Percentiles rank a stretch among this genome's conserved stretches.
Evolutionary conservation across 2,888 invertebrate species (phyloP).

Genomic region (Stenchaetothrips biformis): DNA sequence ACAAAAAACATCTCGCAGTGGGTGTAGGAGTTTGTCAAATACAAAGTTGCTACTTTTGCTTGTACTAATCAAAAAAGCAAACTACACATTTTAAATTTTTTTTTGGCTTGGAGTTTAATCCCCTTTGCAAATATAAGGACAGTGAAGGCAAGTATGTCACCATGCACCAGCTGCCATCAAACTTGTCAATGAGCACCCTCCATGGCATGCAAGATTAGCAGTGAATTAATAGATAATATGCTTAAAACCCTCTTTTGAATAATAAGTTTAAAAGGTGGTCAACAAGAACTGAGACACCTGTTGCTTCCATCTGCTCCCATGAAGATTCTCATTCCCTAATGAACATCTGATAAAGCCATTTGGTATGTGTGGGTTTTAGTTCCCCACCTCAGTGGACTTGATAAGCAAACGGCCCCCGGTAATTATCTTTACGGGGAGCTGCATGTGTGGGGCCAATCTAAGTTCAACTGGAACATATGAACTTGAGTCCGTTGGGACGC

Average conservation of each 20-base stretch:
- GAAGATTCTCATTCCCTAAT: constrained; percentile 72
- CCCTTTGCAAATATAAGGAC: neutral
- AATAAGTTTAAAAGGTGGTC: constrained; percentile 72
- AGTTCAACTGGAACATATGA: constrained; percentile 84
- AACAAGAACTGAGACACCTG: constrained; percentile 83
- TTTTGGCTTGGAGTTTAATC: neutral
- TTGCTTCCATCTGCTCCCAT: constrained; percentile 78
- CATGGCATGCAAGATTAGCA: neutral
- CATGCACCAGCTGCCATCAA: neutral
- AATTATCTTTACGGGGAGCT: constrained; percentile 66
- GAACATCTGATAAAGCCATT: constrained; percentile 78
- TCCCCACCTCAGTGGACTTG: constrained; percentile 51
- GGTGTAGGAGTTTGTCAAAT: too few species aligned
- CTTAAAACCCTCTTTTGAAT: neutral
- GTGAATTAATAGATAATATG: neutral
- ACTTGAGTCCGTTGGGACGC: constrained; percentile 90
- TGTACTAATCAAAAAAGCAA: neutral
- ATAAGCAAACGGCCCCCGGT: constrained; percentile 71
- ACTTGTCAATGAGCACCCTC: neutral
- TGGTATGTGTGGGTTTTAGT: constrained; percentile 66
- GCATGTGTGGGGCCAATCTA: constrained; percentile 76
- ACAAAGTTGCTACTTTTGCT: too few species aligned
- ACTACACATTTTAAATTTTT: neutral
- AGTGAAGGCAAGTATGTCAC: neutral
- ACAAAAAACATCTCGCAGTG: neutral